phyloP scores from a whole-genome alignment of 2,113 vertebrate species.

The Chauna torquata region DNA sequence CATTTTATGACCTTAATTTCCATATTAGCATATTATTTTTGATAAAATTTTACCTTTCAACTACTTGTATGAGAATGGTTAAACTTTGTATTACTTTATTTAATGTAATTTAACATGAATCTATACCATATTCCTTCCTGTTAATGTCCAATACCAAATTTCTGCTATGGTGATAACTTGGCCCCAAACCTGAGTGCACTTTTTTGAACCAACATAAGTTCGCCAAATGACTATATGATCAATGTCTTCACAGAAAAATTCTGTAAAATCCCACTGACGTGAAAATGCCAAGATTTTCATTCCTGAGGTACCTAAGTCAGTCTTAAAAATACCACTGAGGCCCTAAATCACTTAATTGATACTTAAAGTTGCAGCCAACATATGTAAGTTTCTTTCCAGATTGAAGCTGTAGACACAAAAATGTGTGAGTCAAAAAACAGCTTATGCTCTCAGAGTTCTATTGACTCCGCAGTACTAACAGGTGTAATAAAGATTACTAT shows the following conservation, averaged over 20 bases:
- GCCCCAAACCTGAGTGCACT: rapidly evolving
- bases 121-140: not conserved
- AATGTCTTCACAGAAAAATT: not conserved
- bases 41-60: conserved; percentile 19
- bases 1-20: conserved; percentile 38
- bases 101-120: not conserved
- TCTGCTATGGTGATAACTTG: not conserved
- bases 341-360: not conserved
- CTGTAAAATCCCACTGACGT: not conserved
- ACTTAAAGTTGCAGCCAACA: not conserved
- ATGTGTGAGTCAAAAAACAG: not conserved
- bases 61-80: not conserved
- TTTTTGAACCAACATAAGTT: not conserved
- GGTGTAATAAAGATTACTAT: not conserved
- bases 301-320: not conserved
- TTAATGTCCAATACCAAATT: not conserved
- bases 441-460: not conserved
- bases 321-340: not conserved
- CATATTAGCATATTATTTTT: conserved; percentile 16
- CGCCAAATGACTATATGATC: no score
- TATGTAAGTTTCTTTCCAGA: not conserved
- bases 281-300: not conserved
- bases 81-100: not conserved
- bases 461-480: not conserved
- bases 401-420: not conserved